Conservation (phyloP, 2,797 vertebrate species). For the Poecilia wingei region DNA sequence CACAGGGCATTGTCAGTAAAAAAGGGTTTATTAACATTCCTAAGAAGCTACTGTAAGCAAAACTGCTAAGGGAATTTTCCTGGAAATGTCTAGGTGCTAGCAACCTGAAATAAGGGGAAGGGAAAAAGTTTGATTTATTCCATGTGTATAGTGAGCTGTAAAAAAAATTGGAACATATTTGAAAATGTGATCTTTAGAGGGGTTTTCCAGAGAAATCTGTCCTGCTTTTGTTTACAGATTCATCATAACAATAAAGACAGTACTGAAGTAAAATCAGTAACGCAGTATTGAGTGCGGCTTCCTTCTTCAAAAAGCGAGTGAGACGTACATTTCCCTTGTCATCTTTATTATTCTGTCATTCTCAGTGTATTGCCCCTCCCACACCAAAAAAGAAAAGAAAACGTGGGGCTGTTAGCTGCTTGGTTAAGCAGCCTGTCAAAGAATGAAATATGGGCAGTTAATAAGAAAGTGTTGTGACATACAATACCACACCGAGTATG, state of each 20-base stretch:
- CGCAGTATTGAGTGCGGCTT: no score
- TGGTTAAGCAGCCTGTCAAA: conserved; percentile 59
- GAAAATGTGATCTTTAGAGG: background rate
- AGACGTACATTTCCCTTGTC: background rate
- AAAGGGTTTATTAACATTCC: conserved; percentile 74
- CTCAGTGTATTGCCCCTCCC: background rate
- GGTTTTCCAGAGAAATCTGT: background rate
- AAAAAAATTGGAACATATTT: background rate
- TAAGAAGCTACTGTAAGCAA: conserved; percentile 52
- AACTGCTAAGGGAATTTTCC: conserved; percentile 34
- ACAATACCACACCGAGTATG: conserved; percentile 50
- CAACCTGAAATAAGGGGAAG: conserved; percentile 42
- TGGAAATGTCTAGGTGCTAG: conserved; percentile 37
- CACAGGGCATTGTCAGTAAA: conserved; percentile 54
- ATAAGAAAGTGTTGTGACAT: conserved; percentile 72
- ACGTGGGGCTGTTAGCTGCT: conserved; percentile 37
- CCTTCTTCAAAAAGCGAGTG: background rate
- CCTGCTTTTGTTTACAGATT: background rate
- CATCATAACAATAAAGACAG: background rate
- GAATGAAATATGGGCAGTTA: conserved; percentile 63
- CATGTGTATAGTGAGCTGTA: background rate
- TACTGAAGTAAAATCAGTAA: background rate
- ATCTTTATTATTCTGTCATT: background rate
- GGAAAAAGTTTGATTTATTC: conserved; percentile 15
- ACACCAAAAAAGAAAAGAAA: background rate